These are phyloP conservation scores for Rhineura floridana DNA, from an alignment of 2,113 vertebrate species.

Conservation along the genomic window DNA sequence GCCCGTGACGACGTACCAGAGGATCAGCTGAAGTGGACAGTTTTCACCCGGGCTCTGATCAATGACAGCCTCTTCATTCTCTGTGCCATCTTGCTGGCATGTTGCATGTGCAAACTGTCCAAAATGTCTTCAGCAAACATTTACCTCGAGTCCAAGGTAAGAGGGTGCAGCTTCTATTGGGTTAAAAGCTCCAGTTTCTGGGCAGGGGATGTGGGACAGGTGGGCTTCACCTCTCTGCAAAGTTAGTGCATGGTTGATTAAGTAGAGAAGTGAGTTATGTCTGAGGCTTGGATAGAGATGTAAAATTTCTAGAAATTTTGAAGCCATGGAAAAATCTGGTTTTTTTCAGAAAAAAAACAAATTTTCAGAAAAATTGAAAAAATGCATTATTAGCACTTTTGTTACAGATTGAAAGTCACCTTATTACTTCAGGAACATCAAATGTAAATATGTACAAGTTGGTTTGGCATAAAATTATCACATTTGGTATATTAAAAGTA, in stretches of 20 bases:
- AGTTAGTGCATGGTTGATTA: background rate
- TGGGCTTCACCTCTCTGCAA: background rate
- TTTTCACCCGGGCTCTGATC: conserved; percentile 87
- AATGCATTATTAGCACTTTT: too few relatives aligned
- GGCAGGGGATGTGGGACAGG: background rate
- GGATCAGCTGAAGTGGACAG: conserved; percentile 78
- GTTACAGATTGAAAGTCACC: too few relatives aligned
- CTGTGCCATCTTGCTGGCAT: conserved; percentile 89
- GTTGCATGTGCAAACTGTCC: conserved; percentile 92
- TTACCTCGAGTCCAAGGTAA: conserved; percentile 97
- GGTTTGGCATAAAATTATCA: too few relatives aligned
- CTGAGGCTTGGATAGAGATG: too few relatives aligned
- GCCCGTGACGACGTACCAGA: conserved; percentile 81
- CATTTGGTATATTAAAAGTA: too few relatives aligned
- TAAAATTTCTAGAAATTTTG: too few relatives aligned
- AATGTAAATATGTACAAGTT: too few relatives aligned
- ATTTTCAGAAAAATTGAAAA: too few relatives aligned
- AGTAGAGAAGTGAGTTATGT: background rate
- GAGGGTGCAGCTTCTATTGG: background rate
- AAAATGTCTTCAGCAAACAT: conserved; percentile 97
- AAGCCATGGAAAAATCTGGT: too few relatives aligned
- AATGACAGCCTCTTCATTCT: conserved; percentile 94
- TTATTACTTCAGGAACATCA: too few relatives aligned
- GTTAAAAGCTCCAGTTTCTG: background rate
- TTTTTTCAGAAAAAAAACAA: too few relatives aligned